Evolutionary conservation across 2,888 invertebrate genomes (phyloP), one percentile per base, ranked within the genome.

Genomic region (Abrostola tripartita): DNA sequence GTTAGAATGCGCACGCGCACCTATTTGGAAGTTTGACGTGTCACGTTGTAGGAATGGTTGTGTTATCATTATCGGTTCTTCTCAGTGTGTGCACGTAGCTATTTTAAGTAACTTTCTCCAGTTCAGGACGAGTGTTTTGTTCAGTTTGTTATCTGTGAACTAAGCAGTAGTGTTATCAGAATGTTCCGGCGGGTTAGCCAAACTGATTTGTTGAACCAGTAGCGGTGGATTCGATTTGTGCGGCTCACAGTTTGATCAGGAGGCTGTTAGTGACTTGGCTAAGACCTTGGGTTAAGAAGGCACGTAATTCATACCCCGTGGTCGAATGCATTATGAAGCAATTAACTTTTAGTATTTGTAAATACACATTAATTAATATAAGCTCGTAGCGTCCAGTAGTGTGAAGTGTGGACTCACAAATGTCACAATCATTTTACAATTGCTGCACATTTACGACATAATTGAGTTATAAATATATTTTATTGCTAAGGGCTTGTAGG

Each of bases 101-200:
- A 47, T n/a, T n/a, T n/a, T n/a, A 24, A 9, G 14, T 47, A 24
- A 47, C 44, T 47, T 47, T 47, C 24, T 24, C 44, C 24, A 9
- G 10, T 14, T 14, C 44, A 24, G 24, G 9, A 24, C 14, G 9
- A 36, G 44, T 38, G 44, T 63, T 42, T 12, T 6, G 35, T 50
- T 37, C 24, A 49, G 24, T 54, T 12, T 47, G 47, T 63, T 59
- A 49, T 68, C 40, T 49, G 58, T 63, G 58, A 63, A 14, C 44
- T 50, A 44, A 37, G 50, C 14, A 41, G 54, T 52, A 42, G 40
- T 11, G n/a, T 69, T 74, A 69, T 63, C 62, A 53, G 50, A 63
- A 56, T 47, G 41, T 63, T 51, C 50, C 53, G 44, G 52, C 63
- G 51, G 53, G 56, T 57, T 52, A 12, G 41, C 52, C 40, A 50